Base-by-base conservation (phyloP, 2,888 invertebrate species). In the Epinotia ramella region DNA sequence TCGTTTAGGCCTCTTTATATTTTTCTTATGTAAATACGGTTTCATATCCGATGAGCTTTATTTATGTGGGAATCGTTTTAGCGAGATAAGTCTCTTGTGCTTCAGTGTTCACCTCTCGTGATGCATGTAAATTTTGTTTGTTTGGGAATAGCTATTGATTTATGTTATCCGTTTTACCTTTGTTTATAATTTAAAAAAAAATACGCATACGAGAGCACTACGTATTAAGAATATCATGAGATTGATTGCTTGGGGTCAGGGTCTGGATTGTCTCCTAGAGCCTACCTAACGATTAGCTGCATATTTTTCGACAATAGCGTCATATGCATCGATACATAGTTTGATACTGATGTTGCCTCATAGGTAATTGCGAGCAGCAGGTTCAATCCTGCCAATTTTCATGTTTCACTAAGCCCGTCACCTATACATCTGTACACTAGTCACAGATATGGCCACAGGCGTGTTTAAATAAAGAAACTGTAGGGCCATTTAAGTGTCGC, bases 41-140 rank as follows among this genome's bases (percentile, higher is more conserved):
- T 93, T 94, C 92, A 94, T 94, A 94, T 94, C 93, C 93, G 92
- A 94, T 94, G 93, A 94, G 93, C 93, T 94, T 94, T 94, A 94
- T 94, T 94, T 94, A 94, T 94, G 94, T 94, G 94, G 94, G 93
- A 94, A 94, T 94, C 94, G 93, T 92, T 94, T 92, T 93, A 89
- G 91, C 92, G 88, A 94, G 92, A 93, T 94, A 94, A 91, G 92
- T 92, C 91, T 91, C 85, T 82, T 88, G 87, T 89, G 90, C 87
- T 86, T 84, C 88, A 88, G 87, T 89, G 91, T 90, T 91, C 90
- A 89, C 87, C 87, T 91, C 87, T 90, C 86, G 89, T 88, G 90
- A 90, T 88, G 88, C 88, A 90, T 90, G 89, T 86, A 88, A 87
- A 91, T 91, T 88, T 88, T 87, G 86, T 87, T 87, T 89, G 85